Conservation (phyloP, 2,113 vertebrate species). For the Sylvietta virens region DNA sequence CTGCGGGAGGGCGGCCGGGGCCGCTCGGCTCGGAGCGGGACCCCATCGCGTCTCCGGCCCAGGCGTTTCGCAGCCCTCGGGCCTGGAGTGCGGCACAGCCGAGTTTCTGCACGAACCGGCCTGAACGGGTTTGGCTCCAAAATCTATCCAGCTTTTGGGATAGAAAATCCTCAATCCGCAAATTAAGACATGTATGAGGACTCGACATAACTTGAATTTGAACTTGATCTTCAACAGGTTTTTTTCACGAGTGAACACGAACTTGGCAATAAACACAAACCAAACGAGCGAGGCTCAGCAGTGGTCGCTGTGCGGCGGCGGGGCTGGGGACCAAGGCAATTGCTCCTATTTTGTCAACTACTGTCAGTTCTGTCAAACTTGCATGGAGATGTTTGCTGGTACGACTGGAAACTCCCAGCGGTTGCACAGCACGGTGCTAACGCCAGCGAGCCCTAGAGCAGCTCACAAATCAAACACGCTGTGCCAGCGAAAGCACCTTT, state of each 20-base stretch:
- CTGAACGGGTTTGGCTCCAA: neutral
- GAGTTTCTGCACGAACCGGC: too few species aligned
- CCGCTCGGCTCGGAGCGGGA: neutral
- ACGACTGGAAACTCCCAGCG: fast-evolving
- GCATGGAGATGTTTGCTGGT: neutral
- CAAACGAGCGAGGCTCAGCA: neutral
- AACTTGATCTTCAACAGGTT: neutral
- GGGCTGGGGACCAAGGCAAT: neutral
- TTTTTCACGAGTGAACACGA: neutral
- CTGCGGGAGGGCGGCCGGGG: neutral
- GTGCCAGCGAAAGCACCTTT: neutral
- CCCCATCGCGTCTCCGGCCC: neutral
- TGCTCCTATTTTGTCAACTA: neutral
- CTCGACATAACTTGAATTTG: too few species aligned
- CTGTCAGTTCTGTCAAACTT: neutral
- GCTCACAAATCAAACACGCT: neutral
- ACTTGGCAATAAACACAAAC: neutral
- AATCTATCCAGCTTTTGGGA: fast-evolving
- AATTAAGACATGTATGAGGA: too few species aligned
- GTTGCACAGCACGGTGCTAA: neutral
- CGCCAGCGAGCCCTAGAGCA: fast-evolving
- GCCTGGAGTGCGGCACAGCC: fast-evolving
- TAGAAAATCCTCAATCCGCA: fast-evolving
- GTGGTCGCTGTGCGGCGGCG: fast-evolving
- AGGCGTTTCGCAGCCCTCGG: neutral